These are phyloP conservation scores for Heliothis subflexa DNA, from an alignment of 1,140 invertebrate genomes.

Conservation along the genomic window DNA sequence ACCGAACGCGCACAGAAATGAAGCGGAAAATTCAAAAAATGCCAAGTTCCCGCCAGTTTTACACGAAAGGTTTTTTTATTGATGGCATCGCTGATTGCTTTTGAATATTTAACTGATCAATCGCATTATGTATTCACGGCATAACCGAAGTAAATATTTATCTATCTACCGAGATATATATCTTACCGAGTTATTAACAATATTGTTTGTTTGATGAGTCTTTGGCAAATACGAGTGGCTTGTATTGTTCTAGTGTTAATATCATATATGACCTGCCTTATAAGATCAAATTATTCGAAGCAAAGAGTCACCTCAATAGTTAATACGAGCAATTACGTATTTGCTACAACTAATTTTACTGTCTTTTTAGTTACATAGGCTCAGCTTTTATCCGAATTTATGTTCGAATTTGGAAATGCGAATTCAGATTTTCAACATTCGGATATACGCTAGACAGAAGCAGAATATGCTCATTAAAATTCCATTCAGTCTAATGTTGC, in stretches of 20 bases:
- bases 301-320: not conserved
- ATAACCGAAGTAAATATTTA: constrained; percentile 60
- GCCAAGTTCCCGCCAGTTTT: constrained; percentile 62
- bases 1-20: constrained; percentile 56
- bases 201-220: constrained; percentile 47
- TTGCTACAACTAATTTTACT: too few relatives aligned
- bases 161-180: constrained; percentile 6
- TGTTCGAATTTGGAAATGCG: not conserved
- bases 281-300: not conserved
- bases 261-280: not conserved
- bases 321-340: too few relatives aligned
- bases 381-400: not conserved
- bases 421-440: constrained; percentile 17
- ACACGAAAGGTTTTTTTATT: constrained; percentile 64
- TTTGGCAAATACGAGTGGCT: constrained; percentile 39
- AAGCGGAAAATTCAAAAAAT: constrained; percentile 63
- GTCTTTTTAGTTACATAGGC: not conserved
- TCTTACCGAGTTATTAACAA: constrained; percentile 50
- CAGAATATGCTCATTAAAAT: constrained; percentile 38
- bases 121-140: constrained; percentile 64
- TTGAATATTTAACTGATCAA: constrained; percentile 67
- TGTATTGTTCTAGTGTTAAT: constrained; percentile 10
- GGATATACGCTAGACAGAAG: constrained; percentile 26
- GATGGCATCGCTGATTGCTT: constrained; percentile 59
- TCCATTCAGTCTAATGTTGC: constrained; percentile 38